Base-by-base conservation (phyloP, 2,888 invertebrate species). In the Lucinisca nassula region DNA sequence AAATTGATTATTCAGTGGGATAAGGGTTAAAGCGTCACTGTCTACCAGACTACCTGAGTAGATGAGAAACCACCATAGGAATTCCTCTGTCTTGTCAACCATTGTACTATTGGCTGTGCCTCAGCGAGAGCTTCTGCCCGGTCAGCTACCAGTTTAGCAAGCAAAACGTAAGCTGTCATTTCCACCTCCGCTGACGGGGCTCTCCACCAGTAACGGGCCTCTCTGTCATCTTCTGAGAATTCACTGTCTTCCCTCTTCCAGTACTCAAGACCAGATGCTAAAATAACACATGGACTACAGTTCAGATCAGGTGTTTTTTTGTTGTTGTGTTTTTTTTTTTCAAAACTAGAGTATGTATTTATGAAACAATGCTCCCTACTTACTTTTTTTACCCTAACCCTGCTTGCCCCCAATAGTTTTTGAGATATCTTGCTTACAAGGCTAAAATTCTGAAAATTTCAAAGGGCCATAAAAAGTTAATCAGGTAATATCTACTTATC, bases 151-250 rank as follows among this genome's bases (percentile, higher is more conserved):
- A 97, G 94, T 93, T 97, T 97, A 0, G 98, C 97, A 81, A 98
- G 97, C 82, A 99, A 96, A 0, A 98, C 98, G 96, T 99, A 99
- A 0, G 99, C 97, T 0, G 99, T 99, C 92, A 98, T 98, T 96
- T 98, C 98, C 4, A 99, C 97, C 92, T 98, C 97, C 0, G 98
- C 97, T 0, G 98, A 97, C 85, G 97, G 97, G 0, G 98, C 97
- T 87, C 97, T 96, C 75, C 81, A 90, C 92, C 93, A 90, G 80
- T 91, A 74, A 4, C 87, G 88, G 6, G 55, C 81, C 6, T 78
- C 89, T 40, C 84, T 84, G 78, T 89, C 92, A 79, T 92, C 83
- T 81, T 90, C 77, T 58, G 83, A 79, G 45, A 78, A 77, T 37
- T 51, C 73, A 30, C 88, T 85, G 92, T 89, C 91, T 21, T 92